These are phyloP conservation scores for Heliocidaris tuberculata DNA, from an alignment of 35 echinoderm and acorn worm species.

Conservation along the genomic window DNA sequence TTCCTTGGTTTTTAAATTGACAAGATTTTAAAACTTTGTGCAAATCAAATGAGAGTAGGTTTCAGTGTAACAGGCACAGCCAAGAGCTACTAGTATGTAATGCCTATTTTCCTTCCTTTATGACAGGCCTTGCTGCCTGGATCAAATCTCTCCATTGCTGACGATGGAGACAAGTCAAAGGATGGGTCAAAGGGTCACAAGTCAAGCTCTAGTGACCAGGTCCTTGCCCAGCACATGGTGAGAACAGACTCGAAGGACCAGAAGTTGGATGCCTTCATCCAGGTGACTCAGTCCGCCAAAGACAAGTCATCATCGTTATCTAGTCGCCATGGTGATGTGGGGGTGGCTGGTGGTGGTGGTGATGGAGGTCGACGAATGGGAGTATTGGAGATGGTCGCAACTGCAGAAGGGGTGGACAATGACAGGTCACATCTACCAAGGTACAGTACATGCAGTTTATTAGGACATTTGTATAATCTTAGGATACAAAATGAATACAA, in stretches of 20 bases:
- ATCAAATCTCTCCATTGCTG: constrained; percentile 71
- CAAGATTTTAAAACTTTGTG: too few species aligned
- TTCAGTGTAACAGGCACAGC: too few species aligned
- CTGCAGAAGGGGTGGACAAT: background rate
- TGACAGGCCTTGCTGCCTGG: constrained; percentile 84
- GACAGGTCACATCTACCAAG: background rate
- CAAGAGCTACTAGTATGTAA: too few species aligned
- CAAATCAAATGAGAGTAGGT: too few species aligned
- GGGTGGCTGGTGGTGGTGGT: background rate
- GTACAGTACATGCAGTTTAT: background rate
- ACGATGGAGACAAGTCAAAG: constrained; percentile 52
- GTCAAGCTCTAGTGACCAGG: constrained; percentile 40
- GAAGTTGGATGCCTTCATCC: constrained; percentile 89
- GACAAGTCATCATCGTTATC: background rate
- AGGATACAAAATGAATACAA: too few species aligned
- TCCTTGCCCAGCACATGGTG: constrained; percentile 90
- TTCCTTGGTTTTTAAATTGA: too few species aligned
- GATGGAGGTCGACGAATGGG: background rate
- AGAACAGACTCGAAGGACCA: constrained; percentile 85
- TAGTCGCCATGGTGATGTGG: background rate
- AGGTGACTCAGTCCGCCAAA: constrained; percentile 29
- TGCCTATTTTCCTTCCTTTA: background rate
- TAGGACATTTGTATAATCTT: too few species aligned
- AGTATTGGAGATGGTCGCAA: background rate
- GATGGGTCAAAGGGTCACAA: constrained; percentile 46